Evolutionary conservation across 1,140 invertebrate genomes (phyloP).

Genomic region (Drosophila mayri): DNA sequence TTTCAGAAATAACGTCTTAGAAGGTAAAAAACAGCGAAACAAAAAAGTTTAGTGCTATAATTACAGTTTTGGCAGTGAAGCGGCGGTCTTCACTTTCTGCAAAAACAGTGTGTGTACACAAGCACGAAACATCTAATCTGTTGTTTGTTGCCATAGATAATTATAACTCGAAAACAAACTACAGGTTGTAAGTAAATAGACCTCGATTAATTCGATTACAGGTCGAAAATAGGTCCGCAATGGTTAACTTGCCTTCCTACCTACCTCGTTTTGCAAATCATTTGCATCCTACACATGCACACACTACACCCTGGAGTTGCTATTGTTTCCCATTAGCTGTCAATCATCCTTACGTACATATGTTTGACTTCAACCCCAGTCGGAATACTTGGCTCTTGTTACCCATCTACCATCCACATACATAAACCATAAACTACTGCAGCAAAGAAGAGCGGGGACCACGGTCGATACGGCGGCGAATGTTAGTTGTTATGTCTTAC

Average conservation of each 20-base stretch:
- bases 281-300: conserved; percentile 42
- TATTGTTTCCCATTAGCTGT: conserved; percentile 47
- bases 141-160: conserved; percentile 36
- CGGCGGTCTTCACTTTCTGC: conserved; percentile 1
- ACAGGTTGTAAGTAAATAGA: conserved; percentile 42
- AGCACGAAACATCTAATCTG: conserved; percentile 23
- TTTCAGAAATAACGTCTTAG: background rate
- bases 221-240: conserved; percentile 42
- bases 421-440: conserved; percentile 20
- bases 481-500: conserved; percentile 36
- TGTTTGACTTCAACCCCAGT: conserved; percentile 45
- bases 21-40: background rate
- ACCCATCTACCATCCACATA: conserved; percentile 23
- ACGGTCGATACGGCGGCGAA: conserved; percentile 41
- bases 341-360: conserved; percentile 49
- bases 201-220: conserved; percentile 51
- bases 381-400: conserved; percentile 35
- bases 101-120: conserved; percentile 1
- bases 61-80: conserved; percentile 3
- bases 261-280: conserved; percentile 40
- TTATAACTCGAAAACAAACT: conserved; percentile 40
- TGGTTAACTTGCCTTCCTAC: conserved; percentile 33
- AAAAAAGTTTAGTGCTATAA: background rate
- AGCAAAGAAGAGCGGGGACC: conserved; percentile 11
- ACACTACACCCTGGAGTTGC: conserved; percentile 31